Evolutionary conservation across 2,113 vertebrate genomes (phyloP).

Genomic region (Hippocampus abdominalis): DNA sequence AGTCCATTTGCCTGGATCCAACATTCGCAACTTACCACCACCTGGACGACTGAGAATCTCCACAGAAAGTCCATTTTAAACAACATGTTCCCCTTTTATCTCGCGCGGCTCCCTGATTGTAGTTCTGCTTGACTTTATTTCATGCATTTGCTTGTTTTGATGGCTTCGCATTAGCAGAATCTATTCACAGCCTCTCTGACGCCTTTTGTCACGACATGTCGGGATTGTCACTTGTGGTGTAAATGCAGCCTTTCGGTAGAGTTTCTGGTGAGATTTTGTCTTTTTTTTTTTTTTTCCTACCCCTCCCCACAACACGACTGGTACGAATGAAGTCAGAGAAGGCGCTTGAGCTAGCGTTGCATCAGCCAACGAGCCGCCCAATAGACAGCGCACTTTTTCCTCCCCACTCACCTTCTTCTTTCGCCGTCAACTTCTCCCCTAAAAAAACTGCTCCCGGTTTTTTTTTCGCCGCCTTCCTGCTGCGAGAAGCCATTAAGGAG

Average conservation of each 20-base stretch:
- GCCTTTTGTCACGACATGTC: not conserved
- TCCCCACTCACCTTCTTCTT: conserved; percentile 35
- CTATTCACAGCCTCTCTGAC: not conserved
- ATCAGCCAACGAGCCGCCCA: conserved; percentile 52
- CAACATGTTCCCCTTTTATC: too few relatives aligned
- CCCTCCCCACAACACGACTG: conserved; percentile 7
- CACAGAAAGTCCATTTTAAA: too few relatives aligned
- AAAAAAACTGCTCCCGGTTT: conserved; percentile 36
- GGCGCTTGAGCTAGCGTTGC: conserved; percentile 53
- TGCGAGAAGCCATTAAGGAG: conserved; percentile 72
- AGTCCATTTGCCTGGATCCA: too few relatives aligned
- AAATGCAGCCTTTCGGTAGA: not conserved
- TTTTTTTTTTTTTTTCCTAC: not conserved
- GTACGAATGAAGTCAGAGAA: conserved; percentile 24
- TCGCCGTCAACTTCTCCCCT: conserved; percentile 22
- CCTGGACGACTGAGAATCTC: too few relatives aligned
- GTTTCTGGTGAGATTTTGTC: not conserved
- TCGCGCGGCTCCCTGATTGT: too few relatives aligned
- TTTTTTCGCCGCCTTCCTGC: conserved; percentile 58
- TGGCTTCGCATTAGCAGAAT: not conserved
- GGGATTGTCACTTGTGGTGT: not conserved
- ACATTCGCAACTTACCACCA: too few relatives aligned
- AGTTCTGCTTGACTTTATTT: not conserved
- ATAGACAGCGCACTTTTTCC: conserved; percentile 20
- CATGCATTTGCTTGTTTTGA: not conserved